These are phyloP conservation scores for Axis porcinus DNA, from an alignment of 2,113 vertebrate genomes.

Conservation along the genomic window DNA sequence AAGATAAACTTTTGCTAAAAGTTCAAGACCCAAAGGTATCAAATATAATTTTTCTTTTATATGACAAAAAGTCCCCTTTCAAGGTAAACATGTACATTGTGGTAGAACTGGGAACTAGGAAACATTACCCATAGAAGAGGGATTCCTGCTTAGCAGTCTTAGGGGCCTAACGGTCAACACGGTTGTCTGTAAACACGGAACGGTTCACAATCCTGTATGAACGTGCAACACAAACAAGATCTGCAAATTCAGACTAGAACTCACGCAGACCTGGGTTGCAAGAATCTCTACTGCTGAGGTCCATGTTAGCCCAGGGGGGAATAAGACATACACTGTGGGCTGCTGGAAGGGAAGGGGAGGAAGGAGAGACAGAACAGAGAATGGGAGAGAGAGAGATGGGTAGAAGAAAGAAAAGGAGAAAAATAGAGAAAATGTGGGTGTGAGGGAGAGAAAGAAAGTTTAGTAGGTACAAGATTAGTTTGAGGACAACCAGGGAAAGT, in stretches of 20 bases:
- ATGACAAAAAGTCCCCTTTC: neutral
- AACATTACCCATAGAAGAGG: neutral
- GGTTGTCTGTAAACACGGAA: neutral
- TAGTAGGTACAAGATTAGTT: neutral
- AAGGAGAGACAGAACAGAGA: neutral
- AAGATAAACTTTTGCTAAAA: neutral
- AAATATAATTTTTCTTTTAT: neutral
- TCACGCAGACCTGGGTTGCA: neutral
- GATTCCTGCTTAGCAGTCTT: too few species aligned
- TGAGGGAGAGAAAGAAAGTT: neutral
- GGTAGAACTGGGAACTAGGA: neutral
- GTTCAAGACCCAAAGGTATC: neutral
- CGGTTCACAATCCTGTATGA: neutral
- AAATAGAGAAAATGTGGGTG: neutral
- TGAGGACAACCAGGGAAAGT: neutral
- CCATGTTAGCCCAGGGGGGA: neutral
- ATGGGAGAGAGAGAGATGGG: neutral
- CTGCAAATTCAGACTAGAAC: neutral
- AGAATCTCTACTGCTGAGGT: neutral
- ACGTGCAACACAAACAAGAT: neutral
- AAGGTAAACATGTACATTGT: neutral
- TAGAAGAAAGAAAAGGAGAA: neutral
- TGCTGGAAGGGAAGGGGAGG: neutral
- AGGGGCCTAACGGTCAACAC: neutral
- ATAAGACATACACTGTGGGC: neutral